Conservation (phyloP, 2,888 invertebrate genomes). For the Eupithecia dodoneata region DNA sequence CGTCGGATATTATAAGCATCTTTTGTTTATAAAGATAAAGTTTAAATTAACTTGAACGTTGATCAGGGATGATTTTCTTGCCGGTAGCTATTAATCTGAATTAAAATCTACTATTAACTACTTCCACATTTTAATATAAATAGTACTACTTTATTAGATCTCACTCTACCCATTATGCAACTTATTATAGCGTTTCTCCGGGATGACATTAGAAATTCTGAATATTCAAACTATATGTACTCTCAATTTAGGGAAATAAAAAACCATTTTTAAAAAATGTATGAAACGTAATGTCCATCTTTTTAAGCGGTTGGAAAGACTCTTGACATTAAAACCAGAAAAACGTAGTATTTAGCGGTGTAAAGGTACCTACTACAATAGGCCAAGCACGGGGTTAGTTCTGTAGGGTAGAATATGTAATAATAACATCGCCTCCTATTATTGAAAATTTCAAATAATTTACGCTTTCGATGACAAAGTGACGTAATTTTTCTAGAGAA, state of each 20-base stretch:
- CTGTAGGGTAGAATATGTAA: too few relatives aligned
- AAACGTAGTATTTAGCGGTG: neutral
- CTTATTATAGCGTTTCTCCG: neutral
- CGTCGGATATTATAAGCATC: neutral
- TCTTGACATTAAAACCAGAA: neutral
- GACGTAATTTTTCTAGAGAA: too few relatives aligned
- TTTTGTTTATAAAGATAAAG: neutral
- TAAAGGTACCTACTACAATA: neutral
- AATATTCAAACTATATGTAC: neutral
- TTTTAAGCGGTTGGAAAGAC: neutral
- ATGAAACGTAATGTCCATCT: neutral
- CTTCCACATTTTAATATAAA: conserved; percentile 5
- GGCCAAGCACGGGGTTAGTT: too few relatives aligned
- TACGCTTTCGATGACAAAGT: too few relatives aligned
- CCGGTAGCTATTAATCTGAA: neutral
- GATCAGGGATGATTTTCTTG: neutral
- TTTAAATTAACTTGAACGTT: neutral
- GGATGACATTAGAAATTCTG: neutral
- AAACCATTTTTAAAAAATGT: neutral
- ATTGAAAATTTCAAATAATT: too few relatives aligned
- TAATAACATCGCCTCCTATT: too few relatives aligned
- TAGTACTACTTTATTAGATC: neutral
- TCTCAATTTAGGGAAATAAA: neutral
- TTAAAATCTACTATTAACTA: neutral
- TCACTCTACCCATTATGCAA: neutral